Conservation (phyloP, 2,797 vertebrate species). For the Vipera latastei region DNA sequence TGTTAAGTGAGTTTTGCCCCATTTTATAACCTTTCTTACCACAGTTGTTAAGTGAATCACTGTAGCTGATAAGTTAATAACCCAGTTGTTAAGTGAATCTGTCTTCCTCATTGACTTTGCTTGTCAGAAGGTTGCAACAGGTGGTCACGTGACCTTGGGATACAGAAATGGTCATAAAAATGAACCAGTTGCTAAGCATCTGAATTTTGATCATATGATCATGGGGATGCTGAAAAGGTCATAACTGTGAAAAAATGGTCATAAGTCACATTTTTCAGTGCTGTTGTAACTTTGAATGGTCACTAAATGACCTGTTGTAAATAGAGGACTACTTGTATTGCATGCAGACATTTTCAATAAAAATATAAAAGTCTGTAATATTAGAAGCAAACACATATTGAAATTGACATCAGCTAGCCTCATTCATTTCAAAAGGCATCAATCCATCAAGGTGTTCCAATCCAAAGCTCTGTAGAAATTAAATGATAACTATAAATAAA, state of each 20-base stretch:
- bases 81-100: background rate
- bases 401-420: background rate
- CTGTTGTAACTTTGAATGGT: background rate
- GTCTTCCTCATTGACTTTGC: background rate
- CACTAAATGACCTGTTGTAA: background rate
- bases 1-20: background rate
- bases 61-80: background rate
- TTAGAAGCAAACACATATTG: background rate
- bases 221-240: background rate
- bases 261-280: background rate
- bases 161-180: background rate
- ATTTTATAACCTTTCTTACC: background rate
- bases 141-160: background rate
- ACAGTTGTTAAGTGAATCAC: background rate
- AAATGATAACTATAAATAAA: conserved; percentile 28
- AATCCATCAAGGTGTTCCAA: background rate
- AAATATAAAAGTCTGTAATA: background rate
- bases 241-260: background rate
- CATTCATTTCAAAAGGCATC: background rate
- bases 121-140: background rate
- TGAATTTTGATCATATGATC: background rate
- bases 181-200: background rate
- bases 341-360: background rate
- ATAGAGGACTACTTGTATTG: background rate
- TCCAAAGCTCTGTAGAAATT: background rate